Evolutionary conservation across 2,797 vertebrate species (phyloP).

Genomic region (Stomatorhinus walkeri): DNA sequence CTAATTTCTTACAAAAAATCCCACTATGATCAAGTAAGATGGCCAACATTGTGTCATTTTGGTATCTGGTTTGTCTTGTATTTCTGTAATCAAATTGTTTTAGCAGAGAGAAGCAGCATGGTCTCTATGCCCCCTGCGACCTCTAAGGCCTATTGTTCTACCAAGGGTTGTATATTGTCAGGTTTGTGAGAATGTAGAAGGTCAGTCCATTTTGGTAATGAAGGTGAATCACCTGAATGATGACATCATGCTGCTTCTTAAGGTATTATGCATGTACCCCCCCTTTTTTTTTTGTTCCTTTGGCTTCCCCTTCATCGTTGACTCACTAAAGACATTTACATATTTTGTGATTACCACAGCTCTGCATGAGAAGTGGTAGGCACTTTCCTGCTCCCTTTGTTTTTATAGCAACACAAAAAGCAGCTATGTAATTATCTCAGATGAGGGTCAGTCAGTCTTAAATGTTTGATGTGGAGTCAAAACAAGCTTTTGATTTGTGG

Average conservation of each 20-base stretch:
- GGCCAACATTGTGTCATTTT: background rate
- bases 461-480: background rate
- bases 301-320: background rate
- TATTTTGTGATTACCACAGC: background rate
- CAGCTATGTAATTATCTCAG: background rate
- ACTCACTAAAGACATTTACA: background rate
- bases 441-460: background rate
- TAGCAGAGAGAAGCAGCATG: background rate
- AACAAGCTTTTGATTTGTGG: background rate
- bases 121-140: background rate
- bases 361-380: background rate
- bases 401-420: background rate
- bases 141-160: background rate
- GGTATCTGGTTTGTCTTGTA: background rate
- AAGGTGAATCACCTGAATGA: background rate
- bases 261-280: background rate
- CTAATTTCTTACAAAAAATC: background rate
- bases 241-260: background rate
- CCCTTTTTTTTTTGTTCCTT: background rate
- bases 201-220: background rate
- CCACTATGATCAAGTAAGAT: too few species aligned
- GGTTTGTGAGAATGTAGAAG: background rate
- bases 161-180: background rate
- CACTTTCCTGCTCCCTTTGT: background rate
- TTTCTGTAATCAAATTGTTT: background rate